Evolutionary conservation across 2,888 invertebrate species (phyloP).

Genomic region (Tethea ocularis): DNA sequence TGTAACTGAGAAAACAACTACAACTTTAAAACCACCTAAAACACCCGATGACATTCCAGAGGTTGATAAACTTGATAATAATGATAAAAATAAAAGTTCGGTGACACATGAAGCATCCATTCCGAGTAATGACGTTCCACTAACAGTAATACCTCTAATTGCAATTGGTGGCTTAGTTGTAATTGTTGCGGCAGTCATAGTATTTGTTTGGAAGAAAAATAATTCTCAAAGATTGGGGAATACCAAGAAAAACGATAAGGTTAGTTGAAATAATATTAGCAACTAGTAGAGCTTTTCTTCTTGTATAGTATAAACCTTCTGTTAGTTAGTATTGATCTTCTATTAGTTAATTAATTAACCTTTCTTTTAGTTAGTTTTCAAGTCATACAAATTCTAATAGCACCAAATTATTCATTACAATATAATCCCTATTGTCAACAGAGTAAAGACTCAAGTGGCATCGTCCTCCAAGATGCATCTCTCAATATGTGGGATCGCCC

Average conservation of each 20-base stretch:
- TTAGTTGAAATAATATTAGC: conserved; percentile 57
- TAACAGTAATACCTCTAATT: conserved; percentile 88
- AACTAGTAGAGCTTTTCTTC: background rate
- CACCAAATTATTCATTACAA: conserved; percentile 12
- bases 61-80: conserved; percentile 41
- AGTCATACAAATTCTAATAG: conserved; percentile 7
- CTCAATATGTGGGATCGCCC: conserved; percentile 93
- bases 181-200: conserved; percentile 86
- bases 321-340: background rate
- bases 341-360: conserved; percentile 1
- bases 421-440: conserved; percentile 68
- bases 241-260: conserved; percentile 89
- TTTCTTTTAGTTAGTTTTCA: background rate
- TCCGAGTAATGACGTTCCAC: conserved; percentile 79
- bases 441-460: conserved; percentile 88
- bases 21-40: conserved; percentile 53
- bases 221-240: conserved; percentile 85
- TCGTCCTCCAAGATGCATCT: conserved; percentile 86
- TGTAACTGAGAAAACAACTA: conserved; percentile 63
- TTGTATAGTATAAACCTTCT: background rate
- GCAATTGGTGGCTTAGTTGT: conserved; percentile 88
- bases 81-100: conserved; percentile 50
- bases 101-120: conserved; percentile 64
- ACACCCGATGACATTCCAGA: conserved; percentile 52
- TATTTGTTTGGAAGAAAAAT: conserved; percentile 89